Evolutionary conservation across 2,797 vertebrate genomes (phyloP).

Genomic region (Hippocampus kuda): DNA sequence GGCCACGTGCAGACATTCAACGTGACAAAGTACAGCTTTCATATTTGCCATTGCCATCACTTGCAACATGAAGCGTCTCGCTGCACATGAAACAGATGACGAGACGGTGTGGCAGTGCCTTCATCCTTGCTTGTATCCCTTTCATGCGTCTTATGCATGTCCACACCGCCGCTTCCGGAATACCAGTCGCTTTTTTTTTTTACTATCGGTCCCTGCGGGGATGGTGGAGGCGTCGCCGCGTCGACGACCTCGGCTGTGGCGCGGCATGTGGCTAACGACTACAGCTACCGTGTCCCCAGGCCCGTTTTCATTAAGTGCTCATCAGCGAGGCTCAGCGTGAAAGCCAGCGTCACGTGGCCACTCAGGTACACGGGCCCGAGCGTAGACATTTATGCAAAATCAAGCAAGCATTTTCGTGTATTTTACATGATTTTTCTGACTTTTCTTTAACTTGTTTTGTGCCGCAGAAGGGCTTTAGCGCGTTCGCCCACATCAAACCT

Average conservation of each 20-base stretch:
- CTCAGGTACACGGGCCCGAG: not conserved
- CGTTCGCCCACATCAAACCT: not conserved
- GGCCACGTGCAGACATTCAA: slow-evolving; percentile 14
- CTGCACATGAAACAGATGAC: slow-evolving; percentile 23
- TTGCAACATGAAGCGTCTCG: not conserved
- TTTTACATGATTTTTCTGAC: no score
- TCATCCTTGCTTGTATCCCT: slow-evolving; percentile 16
- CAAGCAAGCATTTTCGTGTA: not conserved
- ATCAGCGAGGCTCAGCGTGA: slow-evolving; percentile 51
- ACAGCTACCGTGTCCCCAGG: slow-evolving; percentile 65
- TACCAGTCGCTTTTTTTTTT: slow-evolving; percentile 61
- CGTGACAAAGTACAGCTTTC: slow-evolving; percentile 16
- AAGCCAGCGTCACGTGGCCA: not conserved
- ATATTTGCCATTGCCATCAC: slow-evolving; percentile 17
- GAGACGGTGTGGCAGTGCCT: slow-evolving; percentile 9
- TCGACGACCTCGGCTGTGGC: slow-evolving; percentile 53
- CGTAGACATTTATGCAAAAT: not conserved
- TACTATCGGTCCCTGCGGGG: slow-evolving; percentile 69
- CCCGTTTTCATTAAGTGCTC: slow-evolving; percentile 81
- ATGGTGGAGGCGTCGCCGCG: slow-evolving; percentile 31
- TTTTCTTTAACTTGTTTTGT: not conserved
- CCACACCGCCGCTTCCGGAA: slow-evolving; percentile 53
- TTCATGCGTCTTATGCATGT: slow-evolving; percentile 15
- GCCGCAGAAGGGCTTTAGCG: not conserved
- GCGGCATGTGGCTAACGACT: slow-evolving; percentile 65